phyloP scores from a whole-genome alignment of 2,113 vertebrate species.

The Condylura cristata region DNA sequence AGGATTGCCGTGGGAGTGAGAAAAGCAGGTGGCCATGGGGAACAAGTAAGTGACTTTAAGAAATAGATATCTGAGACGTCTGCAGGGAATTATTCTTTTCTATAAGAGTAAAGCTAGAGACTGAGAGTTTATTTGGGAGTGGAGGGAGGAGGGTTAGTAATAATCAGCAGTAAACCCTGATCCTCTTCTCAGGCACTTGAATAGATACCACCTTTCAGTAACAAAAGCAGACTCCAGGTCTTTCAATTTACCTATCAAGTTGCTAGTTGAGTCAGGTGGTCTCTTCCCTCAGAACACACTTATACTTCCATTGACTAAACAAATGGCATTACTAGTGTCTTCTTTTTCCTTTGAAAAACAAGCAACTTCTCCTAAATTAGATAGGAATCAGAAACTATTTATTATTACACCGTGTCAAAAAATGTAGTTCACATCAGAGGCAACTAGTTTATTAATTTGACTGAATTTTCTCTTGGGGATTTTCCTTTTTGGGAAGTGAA shows the following conservation, averaged over 20 bases:
- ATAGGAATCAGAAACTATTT: slow-evolving; percentile 61
- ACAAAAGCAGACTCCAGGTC: neutral
- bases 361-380: slow-evolving; percentile 20
- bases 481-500: slow-evolving; percentile 48
- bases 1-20: neutral
- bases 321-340: neutral
- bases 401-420: slow-evolving; percentile 36
- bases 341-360: neutral
- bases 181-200: neutral
- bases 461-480: slow-evolving; percentile 57
- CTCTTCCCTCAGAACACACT: neutral
- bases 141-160: neutral
- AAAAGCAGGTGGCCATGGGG: neutral
- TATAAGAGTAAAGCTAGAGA: neutral
- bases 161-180: neutral
- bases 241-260: neutral
- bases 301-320: slow-evolving; percentile 1
- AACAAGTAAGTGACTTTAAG: neutral
- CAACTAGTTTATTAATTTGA: slow-evolving; percentile 66
- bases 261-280: neutral
- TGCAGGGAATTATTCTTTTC: neutral
- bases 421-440: slow-evolving; percentile 54
- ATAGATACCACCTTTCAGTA: neutral
- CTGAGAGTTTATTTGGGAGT: neutral
- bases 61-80: neutral